phyloP scores from a whole-genome alignment of 1,140 invertebrate genomes.

The Neodiprion fabricii region DNA sequence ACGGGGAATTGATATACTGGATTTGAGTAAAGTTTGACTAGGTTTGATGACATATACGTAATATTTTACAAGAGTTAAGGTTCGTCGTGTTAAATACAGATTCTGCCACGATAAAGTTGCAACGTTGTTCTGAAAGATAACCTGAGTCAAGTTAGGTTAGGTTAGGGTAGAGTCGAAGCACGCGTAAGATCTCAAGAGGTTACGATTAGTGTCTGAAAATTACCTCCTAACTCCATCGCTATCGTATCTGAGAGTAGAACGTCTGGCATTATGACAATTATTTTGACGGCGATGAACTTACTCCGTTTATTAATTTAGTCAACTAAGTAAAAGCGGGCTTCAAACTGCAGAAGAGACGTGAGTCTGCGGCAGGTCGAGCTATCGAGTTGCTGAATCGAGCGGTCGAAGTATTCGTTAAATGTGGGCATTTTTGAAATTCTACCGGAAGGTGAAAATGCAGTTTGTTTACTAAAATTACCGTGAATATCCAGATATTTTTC shows the following conservation, averaged over 20 bases:
- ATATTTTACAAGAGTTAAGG: not conserved
- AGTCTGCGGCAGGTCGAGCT: not conserved
- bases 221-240: slow-evolving; percentile 57
- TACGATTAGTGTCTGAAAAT: slow-evolving; percentile 7
- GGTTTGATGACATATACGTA: not conserved
- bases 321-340: not conserved
- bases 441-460: no score
- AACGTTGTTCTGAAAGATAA: not conserved
- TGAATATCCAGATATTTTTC: slow-evolving; percentile 29
- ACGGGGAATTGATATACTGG: not conserved
- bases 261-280: slow-evolving; percentile 49
- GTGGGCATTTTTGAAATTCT: not conserved
- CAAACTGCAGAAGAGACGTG: not conserved
- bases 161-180: slow-evolving; percentile 2
- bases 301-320: not conserved
- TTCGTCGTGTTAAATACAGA: no score
- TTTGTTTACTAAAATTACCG: slow-evolving; percentile 19
- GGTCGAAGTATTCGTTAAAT: not conserved
- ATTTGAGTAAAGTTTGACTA: not conserved
- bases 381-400: not conserved
- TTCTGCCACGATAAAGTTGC: not conserved
- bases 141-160: not conserved
- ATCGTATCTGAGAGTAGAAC: slow-evolving; percentile 53
- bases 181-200: not conserved
- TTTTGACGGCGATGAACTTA: not conserved